A percentile compares a stretch with the other conserved stretches of the same genome.
phyloP scores from a whole-genome alignment of 2,888 invertebrate genomes.

The Drosophila peninsularis region DNA sequence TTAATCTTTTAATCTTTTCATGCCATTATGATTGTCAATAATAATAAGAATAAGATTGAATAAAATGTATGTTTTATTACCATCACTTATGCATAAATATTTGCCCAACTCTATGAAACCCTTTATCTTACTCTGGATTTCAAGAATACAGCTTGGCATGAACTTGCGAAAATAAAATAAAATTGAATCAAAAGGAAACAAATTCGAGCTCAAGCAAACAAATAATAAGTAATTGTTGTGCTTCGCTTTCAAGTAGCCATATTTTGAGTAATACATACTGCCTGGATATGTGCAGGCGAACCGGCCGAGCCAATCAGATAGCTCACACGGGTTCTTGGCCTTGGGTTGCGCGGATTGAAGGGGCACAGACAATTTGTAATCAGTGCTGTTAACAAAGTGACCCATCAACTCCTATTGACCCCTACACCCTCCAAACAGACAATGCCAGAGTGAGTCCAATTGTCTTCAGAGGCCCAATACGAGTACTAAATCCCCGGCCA shows the following conservation, averaged over 20 bases:
- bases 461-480: background rate
- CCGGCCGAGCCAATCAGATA: conserved; percentile 20
- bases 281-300: background rate
- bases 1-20: no score
- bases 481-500: background rate
- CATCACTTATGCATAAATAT: no score
- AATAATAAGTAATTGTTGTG: background rate
- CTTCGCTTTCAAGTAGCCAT: background rate
- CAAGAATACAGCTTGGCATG: no score
- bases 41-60: no score
- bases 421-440: conserved; percentile 40
- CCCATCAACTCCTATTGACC: conserved; percentile 77
- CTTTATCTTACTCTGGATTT: no score
- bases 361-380: conserved; percentile 72
- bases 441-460: conserved; percentile 16
- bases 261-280: background rate
- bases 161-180: background rate
- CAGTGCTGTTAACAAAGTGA: conserved; percentile 77
- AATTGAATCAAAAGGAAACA: background rate
- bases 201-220: background rate
- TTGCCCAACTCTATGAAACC: no score
- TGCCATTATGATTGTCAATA: no score
- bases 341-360: conserved; percentile 18
- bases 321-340: conserved; percentile 19
- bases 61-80: no score